A percentile compares a stretch with the other conserved stretches of the same genome.
Evolutionary conservation across 2,888 invertebrate species (phyloP).

Genomic region (Rotaria macrura): DNA sequence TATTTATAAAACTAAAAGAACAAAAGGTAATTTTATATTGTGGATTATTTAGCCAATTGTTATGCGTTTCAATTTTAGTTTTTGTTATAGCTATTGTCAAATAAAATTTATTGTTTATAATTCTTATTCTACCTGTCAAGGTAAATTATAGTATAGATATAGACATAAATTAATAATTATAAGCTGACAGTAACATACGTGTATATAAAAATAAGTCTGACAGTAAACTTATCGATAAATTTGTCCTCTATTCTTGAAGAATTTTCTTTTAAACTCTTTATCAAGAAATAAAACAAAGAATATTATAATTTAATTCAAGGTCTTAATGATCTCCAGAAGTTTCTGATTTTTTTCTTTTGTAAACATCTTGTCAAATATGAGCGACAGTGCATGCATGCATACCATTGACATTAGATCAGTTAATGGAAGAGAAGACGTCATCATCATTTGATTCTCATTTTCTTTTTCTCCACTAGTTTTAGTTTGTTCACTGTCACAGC

Average conservation of each 20-base stretch:
- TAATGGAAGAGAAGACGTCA: neutral
- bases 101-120: neutral
- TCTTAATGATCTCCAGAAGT: neutral
- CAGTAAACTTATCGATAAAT: neutral
- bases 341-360: neutral
- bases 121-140: neutral
- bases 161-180: too few relatives aligned
- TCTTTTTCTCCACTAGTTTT: neutral
- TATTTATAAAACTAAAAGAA: neutral
- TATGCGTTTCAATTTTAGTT: too few relatives aligned
- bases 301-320: neutral
- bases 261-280: neutral
- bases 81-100: too few relatives aligned
- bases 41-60: too few relatives aligned
- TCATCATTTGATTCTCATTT: neutral
- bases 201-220: neutral
- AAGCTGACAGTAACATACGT: too few relatives aligned
- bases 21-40: neutral
- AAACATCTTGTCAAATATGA: neutral
- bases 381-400: neutral
- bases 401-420: neutral
- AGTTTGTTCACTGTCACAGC: neutral
- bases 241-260: neutral
- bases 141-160: neutral
- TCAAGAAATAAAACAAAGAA: neutral